Conservation (phyloP, 2,888 invertebrate genomes). For the Drosophila siamana region DNA sequence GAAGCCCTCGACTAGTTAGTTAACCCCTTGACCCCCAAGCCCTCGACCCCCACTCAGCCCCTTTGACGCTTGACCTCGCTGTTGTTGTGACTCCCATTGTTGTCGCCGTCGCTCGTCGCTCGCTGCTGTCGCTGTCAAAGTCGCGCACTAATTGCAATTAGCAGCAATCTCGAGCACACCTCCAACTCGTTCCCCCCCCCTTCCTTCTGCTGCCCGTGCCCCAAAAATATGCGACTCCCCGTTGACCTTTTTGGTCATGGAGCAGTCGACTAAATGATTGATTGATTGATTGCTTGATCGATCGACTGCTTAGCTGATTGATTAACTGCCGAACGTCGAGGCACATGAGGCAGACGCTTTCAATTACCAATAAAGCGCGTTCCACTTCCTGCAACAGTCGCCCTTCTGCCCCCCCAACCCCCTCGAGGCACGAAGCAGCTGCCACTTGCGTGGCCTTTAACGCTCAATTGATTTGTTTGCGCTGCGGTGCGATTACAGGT, state of each 20-base stretch:
- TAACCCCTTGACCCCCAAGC: slow-evolving; percentile 22
- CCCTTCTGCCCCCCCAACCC: no score
- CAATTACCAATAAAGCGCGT: slow-evolving; percentile 57
- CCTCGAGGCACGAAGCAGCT: neutral
- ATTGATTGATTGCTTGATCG: slow-evolving; percentile 65
- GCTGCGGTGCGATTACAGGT: slow-evolving; percentile 61
- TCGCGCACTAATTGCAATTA: slow-evolving; percentile 64
- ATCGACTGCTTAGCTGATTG: slow-evolving; percentile 52
- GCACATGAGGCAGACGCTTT: slow-evolving; percentile 24
- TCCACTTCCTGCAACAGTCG: no score
- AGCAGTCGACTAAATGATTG: slow-evolving; percentile 43
- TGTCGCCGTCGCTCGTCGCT: slow-evolving; percentile 15
- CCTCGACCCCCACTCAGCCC: neutral
- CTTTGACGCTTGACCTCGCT: slow-evolving; percentile 33
- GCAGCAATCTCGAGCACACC: slow-evolving; percentile 23
- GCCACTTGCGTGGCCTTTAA: slow-evolving; percentile 53
- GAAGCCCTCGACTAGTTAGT: slow-evolving; percentile 12
- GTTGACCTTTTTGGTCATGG: slow-evolving; percentile 23
- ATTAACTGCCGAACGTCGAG: slow-evolving; percentile 25
- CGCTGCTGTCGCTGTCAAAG: slow-evolving; percentile 45
- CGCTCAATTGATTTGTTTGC: slow-evolving; percentile 75
- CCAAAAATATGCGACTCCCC: no score
- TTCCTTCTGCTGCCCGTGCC: no score
- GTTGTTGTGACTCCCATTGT: slow-evolving; percentile 6
- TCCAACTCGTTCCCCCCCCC: neutral